Conservation (phyloP, 1,140 invertebrate species). For the Zaprionus africanus region DNA sequence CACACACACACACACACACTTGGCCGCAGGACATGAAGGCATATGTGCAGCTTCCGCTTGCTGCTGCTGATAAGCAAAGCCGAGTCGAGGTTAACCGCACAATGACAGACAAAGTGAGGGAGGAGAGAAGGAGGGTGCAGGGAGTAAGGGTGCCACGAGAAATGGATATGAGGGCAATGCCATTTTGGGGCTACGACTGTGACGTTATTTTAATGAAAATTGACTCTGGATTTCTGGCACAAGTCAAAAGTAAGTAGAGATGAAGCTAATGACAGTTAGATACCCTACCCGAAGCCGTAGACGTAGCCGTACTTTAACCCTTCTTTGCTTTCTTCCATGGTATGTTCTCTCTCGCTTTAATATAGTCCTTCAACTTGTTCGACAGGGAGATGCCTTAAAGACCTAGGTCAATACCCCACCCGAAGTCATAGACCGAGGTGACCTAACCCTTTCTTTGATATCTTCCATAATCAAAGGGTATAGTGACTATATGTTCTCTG, state of each 20-base stretch:
- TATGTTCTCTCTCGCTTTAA: too few species aligned
- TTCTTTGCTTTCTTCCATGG: too few species aligned
- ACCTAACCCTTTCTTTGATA: not conserved
- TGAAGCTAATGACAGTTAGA: not conserved
- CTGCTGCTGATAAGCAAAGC: conserved; percentile 62
- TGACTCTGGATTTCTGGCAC: conserved; percentile 55
- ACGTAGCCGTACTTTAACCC: not conserved
- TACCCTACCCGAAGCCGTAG: not conserved
- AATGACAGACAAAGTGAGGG: not conserved
- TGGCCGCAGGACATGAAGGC: conserved; percentile 66
- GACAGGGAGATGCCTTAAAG: too few species aligned
- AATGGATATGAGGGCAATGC: conserved; percentile 14
- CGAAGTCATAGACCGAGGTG: not conserved
- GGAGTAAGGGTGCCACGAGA: not conserved
- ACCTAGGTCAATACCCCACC: too few species aligned
- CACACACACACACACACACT: conserved; percentile 43
- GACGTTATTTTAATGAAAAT: conserved; percentile 77
- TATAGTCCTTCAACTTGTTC: too few species aligned
- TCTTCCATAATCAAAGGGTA: not conserved
- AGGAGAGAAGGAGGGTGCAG: not conserved
- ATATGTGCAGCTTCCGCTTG: conserved; percentile 39
- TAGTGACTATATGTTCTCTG: not conserved
- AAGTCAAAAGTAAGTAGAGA: conserved; percentile 8
- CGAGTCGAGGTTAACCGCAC: conserved; percentile 61
- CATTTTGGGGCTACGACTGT: conserved; percentile 55